Evolutionary conservation across 1,140 invertebrate genomes (phyloP).

Genomic region (Bombus fervidus): DNA sequence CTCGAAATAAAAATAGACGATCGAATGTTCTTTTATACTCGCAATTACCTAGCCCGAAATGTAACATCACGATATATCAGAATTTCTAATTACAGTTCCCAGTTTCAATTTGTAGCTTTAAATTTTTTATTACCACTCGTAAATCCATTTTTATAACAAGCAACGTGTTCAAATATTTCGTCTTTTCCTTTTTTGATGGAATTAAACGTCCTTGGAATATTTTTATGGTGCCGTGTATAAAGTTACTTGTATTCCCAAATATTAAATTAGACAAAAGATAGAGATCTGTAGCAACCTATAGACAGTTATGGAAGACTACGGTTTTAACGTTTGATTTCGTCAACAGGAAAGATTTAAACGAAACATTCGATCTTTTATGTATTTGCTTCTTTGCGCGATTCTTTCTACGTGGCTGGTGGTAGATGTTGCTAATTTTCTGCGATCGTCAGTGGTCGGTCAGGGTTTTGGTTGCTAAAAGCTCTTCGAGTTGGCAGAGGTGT

Average conservation of each 20-base stretch:
- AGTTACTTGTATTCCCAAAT: no score
- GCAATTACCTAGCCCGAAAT: not conserved
- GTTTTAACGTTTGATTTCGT: slow-evolving; percentile 28
- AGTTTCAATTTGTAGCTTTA: not conserved
- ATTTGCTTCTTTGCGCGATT: no score
- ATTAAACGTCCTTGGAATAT: not conserved
- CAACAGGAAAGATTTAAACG: not conserved
- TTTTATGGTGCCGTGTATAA: not conserved
- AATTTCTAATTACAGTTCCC: not conserved
- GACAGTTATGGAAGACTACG: not conserved
- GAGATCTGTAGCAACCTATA: slow-evolving; percentile 5
- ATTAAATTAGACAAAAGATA: not conserved
- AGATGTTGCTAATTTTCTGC: not conserved
- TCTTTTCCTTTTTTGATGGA: not conserved
- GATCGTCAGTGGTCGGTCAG: not conserved
- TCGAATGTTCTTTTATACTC: not conserved
- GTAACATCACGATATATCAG: not conserved
- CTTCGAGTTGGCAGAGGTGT: not conserved
- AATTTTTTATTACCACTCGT: not conserved
- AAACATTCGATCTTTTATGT: no score
- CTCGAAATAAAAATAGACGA: no score
- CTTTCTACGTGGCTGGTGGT: no score
- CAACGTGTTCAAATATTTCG: not conserved
- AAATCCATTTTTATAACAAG: not conserved
- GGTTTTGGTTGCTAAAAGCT: not conserved